Conservation (phyloP, 2,888 invertebrate genomes). For the Orgyia antiqua region DNA sequence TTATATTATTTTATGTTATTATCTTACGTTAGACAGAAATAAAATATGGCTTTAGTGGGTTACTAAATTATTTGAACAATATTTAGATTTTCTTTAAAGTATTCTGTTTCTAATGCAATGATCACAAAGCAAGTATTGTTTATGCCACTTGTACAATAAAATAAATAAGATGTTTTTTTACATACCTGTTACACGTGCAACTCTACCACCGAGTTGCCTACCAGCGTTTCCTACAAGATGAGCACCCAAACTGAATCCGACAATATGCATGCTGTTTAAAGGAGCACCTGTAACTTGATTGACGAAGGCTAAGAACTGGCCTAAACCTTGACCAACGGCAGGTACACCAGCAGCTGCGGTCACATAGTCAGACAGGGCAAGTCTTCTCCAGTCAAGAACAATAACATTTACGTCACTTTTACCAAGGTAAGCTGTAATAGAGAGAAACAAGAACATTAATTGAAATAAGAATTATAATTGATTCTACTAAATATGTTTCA, state of each 20-base stretch:
- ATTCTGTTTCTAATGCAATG: no score
- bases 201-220: constrained; percentile 35
- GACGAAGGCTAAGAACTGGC: constrained; percentile 47
- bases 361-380: constrained; percentile 32
- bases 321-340: constrained; percentile 43
- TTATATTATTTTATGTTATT: no score
- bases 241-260: constrained; percentile 62
- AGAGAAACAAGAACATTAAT: no score
- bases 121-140: no score
- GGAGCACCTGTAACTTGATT: constrained; percentile 31
- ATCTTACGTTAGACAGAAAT: no score
- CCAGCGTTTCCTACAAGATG: constrained; percentile 57
- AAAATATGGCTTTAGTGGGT: no score
- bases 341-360: constrained; percentile 43
- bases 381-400: constrained; percentile 47
- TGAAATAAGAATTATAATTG: no score
- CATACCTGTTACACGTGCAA: constrained; percentile 45
- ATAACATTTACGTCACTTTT: constrained; percentile 45
- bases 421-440: constrained; percentile 34
- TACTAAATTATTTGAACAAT: no score
- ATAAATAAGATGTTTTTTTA: no score
- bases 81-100: no score
- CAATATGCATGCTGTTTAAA: constrained; percentile 40
- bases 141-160: no score
- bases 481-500: no score